These are phyloP conservation scores for Rotaria macrura DNA, from an alignment of 2,888 invertebrate genomes.

Conservation along the genomic window DNA sequence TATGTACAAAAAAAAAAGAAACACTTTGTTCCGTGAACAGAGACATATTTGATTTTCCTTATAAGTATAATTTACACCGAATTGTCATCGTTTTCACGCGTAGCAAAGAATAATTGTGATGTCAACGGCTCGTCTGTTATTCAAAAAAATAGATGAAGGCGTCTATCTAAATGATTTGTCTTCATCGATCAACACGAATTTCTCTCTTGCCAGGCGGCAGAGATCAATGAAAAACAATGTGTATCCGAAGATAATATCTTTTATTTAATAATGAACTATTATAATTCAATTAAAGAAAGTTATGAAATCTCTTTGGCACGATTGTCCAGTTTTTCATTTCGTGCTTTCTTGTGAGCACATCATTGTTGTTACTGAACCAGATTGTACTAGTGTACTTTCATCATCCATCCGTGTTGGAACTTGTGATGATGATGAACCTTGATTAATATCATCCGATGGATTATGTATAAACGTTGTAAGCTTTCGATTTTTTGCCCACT, in stretches of 20 bases:
- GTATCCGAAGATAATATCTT: not conserved
- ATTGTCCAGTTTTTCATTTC: no score
- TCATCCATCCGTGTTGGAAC: not conserved
- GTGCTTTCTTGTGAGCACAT: not conserved
- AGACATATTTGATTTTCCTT: not conserved
- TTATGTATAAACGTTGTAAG: not conserved
- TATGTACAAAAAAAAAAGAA: not conserved
- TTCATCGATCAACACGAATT: constrained; percentile 13
- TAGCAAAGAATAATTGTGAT: not conserved
- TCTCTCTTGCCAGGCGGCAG: not conserved
- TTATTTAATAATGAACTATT: not conserved
- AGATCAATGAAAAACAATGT: not conserved
- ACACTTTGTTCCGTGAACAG: not conserved
- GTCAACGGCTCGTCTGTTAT: constrained; percentile 18
- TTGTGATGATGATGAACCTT: not conserved
- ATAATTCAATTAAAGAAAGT: not conserved
- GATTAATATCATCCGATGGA: not conserved
- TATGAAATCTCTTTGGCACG: not conserved
- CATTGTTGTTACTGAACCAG: not conserved
- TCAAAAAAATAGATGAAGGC: not conserved
- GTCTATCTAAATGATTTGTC: constrained; percentile 3
- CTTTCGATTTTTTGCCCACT: constrained; percentile 14
- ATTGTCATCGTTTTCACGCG: not conserved
- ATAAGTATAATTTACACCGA: not conserved
- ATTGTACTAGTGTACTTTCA: not conserved